These are phyloP conservation scores for Neodiprion virginianus DNA, from an alignment of 1,140 invertebrate species.

Conservation along the genomic window DNA sequence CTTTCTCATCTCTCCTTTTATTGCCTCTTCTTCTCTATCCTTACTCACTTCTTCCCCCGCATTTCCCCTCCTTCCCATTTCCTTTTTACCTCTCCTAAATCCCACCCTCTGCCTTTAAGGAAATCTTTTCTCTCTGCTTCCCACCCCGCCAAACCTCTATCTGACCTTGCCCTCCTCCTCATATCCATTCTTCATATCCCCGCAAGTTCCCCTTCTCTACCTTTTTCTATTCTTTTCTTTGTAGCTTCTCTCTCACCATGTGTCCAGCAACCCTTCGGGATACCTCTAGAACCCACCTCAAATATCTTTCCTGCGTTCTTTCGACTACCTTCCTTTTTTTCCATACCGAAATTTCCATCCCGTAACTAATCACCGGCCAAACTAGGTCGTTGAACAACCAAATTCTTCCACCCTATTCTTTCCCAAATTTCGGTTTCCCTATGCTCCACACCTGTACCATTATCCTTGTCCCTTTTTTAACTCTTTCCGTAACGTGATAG, in stretches of 20 bases:
- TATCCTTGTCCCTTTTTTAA: slow-evolving; percentile 11
- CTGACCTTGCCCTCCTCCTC: not conserved
- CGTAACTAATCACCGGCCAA: no score
- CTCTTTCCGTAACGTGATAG: slow-evolving; percentile 18
- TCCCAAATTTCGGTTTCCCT: slow-evolving; percentile 9
- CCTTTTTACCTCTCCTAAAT: no score
- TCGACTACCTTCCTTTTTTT: slow-evolving; percentile 10
- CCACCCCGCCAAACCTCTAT: no score
- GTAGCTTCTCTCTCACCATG: no score
- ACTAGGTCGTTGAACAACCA: slow-evolving; percentile 20
- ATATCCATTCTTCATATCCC: slow-evolving; percentile 16
- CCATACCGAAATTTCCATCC: not conserved
- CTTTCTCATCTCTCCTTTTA: slow-evolving; percentile 3
- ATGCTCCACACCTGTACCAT: slow-evolving; percentile 13
- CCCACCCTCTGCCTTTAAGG: no score
- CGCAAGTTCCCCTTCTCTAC: slow-evolving; percentile 9
- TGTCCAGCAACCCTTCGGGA: no score
- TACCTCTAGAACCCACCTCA: no score
- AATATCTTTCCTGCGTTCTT: not conserved
- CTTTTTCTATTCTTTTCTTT: slow-evolving; percentile 12
- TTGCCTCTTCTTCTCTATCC: not conserved
- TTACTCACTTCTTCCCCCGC: not conserved
- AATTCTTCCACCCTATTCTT: not conserved
- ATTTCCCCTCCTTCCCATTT: no score
- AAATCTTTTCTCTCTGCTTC: no score